These are phyloP conservation scores for Oncorhynchus masou DNA, from an alignment of 2,113 vertebrate species.

Conservation along the genomic window DNA sequence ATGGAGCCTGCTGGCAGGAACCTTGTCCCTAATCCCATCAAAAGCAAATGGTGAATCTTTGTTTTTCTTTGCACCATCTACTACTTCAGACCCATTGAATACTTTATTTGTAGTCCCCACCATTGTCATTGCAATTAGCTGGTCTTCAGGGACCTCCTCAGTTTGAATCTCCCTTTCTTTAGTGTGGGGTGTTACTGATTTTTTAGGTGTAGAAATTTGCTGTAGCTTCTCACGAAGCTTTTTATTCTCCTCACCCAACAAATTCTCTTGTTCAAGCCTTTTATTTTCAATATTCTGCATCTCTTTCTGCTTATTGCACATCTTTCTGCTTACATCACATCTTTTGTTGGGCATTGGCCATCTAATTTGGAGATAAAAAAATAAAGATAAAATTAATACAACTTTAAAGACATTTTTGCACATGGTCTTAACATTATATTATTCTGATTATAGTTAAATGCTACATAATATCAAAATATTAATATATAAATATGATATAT, in stretches of 20 bases:
- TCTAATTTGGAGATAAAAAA: conserved; percentile 66
- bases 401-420: background rate
- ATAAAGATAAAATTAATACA: conserved; percentile 17
- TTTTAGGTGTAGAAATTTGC: conserved; percentile 78
- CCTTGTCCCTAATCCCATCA: conserved; percentile 83
- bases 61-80: conserved; percentile 58
- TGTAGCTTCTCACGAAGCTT: conserved; percentile 85
- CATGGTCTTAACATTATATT: too few species aligned
- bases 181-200: conserved; percentile 67
- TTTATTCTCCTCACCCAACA: conserved; percentile 89
- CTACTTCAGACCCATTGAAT: conserved; percentile 79
- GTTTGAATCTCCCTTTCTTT: conserved; percentile 83
- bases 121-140: conserved; percentile 27
- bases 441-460: too few species aligned
- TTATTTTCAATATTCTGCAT: conserved; percentile 82
- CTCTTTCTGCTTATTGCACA: conserved; percentile 86
- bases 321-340: too few species aligned
- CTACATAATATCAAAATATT: too few species aligned
- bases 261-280: conserved; percentile 83
- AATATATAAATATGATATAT: too few species aligned
- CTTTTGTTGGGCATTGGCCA: conserved; percentile 82
- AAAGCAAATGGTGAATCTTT: conserved; percentile 70
- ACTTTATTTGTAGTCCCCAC: conserved; percentile 64
- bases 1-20: conserved; percentile 80
- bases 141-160: conserved; percentile 62